These are phyloP conservation scores for Caenorhabditis becei DNA, from an alignment of 2,888 invertebrate genomes.

Conservation along the genomic window DNA sequence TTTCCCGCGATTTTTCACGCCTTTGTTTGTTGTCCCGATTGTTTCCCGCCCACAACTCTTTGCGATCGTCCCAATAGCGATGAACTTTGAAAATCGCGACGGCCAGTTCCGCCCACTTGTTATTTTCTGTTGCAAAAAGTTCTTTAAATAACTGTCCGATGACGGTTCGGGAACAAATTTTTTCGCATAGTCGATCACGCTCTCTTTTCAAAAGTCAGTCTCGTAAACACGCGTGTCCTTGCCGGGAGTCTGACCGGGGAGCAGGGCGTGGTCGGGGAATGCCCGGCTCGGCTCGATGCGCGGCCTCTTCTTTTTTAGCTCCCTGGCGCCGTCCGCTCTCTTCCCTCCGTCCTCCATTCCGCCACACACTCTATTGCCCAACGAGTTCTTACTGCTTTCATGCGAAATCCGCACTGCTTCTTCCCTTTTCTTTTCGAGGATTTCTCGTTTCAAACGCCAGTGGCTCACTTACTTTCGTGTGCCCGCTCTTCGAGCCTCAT, in stretches of 20 bases:
- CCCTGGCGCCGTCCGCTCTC: conserved; percentile 6
- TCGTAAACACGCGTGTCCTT: conserved; percentile 7
- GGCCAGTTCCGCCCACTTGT: neutral
- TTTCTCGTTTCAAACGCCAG: neutral
- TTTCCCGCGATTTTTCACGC: neutral
- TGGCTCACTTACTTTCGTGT: neutral
- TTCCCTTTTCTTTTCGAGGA: neutral
- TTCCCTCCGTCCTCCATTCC: conserved; percentile 6
- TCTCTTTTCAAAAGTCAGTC: conserved; percentile 5
- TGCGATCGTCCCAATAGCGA: neutral
- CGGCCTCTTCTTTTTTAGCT: neutral
- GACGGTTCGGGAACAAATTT: neutral
- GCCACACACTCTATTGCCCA: neutral
- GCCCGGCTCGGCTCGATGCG: neutral
- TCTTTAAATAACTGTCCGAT: neutral
- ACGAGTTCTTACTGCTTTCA: conserved; percentile 4
- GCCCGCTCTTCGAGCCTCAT: neutral
- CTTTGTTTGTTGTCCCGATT: neutral
- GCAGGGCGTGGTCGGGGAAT: conserved; percentile 9
- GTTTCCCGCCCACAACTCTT: neutral
- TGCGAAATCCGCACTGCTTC: conserved; percentile 16
- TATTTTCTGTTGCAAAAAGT: neutral
- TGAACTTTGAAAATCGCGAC: conserved; percentile 5
- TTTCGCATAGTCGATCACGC: neutral
- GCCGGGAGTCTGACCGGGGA: neutral